phyloP scores from a whole-genome alignment of 2,888 invertebrate genomes.

The Elysia crispata region DNA sequence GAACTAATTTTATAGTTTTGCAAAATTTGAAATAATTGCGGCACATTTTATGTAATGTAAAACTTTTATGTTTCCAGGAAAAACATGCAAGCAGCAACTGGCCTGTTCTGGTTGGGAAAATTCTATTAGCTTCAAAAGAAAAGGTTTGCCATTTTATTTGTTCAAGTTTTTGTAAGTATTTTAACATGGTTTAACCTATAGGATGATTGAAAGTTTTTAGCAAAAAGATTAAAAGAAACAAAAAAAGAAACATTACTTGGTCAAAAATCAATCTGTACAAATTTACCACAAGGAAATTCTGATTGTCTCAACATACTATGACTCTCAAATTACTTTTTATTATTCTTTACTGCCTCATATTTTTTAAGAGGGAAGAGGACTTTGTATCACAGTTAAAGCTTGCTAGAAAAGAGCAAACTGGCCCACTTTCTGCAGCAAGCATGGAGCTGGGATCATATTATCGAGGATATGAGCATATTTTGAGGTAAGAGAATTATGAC shows the following conservation, averaged over 20 bases:
- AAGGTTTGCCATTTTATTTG: slow-evolving; percentile 59
- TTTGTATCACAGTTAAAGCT: slow-evolving; percentile 69
- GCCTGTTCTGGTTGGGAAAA: slow-evolving; percentile 87
- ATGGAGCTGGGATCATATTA: slow-evolving; percentile 87
- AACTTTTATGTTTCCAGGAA: slow-evolving; percentile 55
- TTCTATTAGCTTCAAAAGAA: slow-evolving; percentile 80
- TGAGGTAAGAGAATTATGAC: slow-evolving; percentile 70
- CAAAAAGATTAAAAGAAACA: too few relatives aligned
- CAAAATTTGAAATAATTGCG: too few relatives aligned
- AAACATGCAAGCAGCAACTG: slow-evolving; percentile 78
- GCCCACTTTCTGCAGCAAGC: slow-evolving; percentile 84
- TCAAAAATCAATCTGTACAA: neutral
- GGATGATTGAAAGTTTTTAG: too few relatives aligned
- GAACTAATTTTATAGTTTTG: too few relatives aligned
- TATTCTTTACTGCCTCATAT: too few relatives aligned
- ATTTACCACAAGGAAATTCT: neutral
- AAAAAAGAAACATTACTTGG: too few relatives aligned
- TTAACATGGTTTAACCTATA: too few relatives aligned
- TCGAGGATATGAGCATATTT: slow-evolving; percentile 85
- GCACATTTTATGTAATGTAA: neutral
- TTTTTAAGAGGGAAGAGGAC: slow-evolving; percentile 65
- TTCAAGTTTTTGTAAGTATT: too few relatives aligned
- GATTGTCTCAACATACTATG: neutral
- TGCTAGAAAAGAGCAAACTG: slow-evolving; percentile 77
- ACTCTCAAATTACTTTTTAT: too few relatives aligned